These are phyloP conservation scores for Noturus placidus DNA, from an alignment of 2,113 vertebrate species.

Conservation along the genomic window DNA sequence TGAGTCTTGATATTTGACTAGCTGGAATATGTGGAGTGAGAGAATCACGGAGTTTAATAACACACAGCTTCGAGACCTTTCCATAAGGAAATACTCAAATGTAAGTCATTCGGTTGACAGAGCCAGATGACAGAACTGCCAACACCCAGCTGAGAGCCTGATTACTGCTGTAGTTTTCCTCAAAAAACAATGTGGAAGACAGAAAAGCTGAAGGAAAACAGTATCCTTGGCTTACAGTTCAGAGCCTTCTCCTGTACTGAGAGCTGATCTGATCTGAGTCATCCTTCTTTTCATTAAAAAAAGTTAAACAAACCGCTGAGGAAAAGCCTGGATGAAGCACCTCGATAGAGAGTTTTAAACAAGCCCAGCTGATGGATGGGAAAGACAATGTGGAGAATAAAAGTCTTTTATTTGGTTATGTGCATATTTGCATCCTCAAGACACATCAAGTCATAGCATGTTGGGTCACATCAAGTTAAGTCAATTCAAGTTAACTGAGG, in stretches of 20 bases:
- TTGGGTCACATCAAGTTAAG: not conserved
- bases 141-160: slow-evolving; percentile 8
- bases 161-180: not conserved
- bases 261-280: not conserved
- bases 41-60: not conserved
- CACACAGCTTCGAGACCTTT: not conserved
- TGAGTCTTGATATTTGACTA: not conserved
- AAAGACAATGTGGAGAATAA: not conserved
- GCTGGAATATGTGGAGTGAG: not conserved
- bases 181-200: slow-evolving; percentile 1
- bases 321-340: not conserved
- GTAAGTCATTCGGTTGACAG: slow-evolving; percentile 4
- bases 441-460: not conserved
- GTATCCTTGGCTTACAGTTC: not conserved
- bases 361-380: not conserved
- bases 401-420: not conserved
- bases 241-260: not conserved
- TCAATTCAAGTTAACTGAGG: not conserved
- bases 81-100: not conserved
- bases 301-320: not conserved
- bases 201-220: not conserved
- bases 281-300: not conserved
- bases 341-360: not conserved
- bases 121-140: not conserved
- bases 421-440: not conserved